phyloP scores from a whole-genome alignment of 2,113 vertebrate species.

The Melanerpes formicivorus region DNA sequence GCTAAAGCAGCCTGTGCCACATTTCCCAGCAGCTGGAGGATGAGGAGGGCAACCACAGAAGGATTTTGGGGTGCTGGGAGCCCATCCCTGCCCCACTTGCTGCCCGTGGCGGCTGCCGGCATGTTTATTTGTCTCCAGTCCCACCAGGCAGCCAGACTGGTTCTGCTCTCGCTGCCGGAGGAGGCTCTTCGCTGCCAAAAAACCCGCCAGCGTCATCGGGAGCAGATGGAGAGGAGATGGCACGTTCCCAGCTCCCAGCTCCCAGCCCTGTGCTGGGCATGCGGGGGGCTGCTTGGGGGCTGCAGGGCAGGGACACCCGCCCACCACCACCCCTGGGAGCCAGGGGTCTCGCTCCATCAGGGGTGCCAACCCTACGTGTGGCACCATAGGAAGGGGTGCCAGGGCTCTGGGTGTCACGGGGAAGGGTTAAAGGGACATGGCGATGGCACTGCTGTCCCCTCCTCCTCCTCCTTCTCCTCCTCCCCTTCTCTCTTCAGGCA shows the following conservation, averaged over 20 bases:
- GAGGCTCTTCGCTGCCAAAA: conserved; percentile 61
- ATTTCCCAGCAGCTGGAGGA: neutral
- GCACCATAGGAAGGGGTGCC: neutral
- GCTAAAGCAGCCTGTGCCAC: neutral
- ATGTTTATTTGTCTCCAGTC: conserved; percentile 39
- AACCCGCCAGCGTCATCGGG: conserved; percentile 73
- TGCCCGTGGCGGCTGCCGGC: neutral
- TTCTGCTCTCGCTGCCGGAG: conserved; percentile 67
- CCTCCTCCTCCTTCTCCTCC: neutral
- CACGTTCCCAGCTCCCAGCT: conserved; percentile 50
- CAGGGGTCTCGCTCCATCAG: fast-evolving
- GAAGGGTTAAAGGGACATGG: neutral
- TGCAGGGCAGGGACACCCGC: neutral
- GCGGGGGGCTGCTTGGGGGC: neutral
- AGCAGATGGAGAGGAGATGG: conserved; percentile 79
- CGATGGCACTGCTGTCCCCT: neutral
- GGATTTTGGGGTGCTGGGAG: neutral
- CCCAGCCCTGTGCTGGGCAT: neutral
- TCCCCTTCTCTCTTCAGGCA: neutral
- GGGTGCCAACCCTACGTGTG: neutral
- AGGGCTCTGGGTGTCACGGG: fast-evolving
- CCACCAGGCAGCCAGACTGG: conserved; percentile 62
- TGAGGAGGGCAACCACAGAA: neutral
- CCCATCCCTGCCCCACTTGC: neutral
- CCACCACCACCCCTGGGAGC: fast-evolving